Evolutionary conservation across 2,888 invertebrate species (phyloP), one percentile per base, ranked within the genome.

Genomic region (Synergus itoensis): DNA sequence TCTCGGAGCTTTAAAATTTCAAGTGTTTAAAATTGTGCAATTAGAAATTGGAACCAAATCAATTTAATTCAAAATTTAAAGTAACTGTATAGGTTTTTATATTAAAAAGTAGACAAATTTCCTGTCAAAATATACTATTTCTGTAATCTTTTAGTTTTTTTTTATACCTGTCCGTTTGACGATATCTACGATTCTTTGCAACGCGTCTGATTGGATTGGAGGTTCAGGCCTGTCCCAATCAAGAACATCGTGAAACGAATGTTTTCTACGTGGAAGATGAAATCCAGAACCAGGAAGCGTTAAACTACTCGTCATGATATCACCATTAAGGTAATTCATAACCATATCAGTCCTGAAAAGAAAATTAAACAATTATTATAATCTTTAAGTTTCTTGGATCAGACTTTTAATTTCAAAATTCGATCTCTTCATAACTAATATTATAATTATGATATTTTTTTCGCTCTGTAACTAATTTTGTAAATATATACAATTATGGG

Each of bases 151-250:
- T 60, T 1, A 53, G 53, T 18, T 48, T 11, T 60, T 8, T 40
- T 40, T 36, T 16, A 41, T 93, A 93, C 97, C 97, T 18, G 96
- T 96, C 81, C 97, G 95, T 87, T 97, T 95, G 48, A 97, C 96
- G 85, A 98, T 96, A 87, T 97, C 98, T 0, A 97, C 96, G 84
- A 98, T 97, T 86, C 97, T 95, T 87, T 97, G 97, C 86, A 98
- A 93, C 14, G 98, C 96, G 90, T 97, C 97, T 78, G 95, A 95
- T 82, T 96, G 94, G 87, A 91, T 93, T 14, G 84, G 83, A 4
- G 88, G 81, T 63, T 94, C 94, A 1, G 94, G 93, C 79, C 93
- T 91, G 85, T 96, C 95, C 94, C 95, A 95, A 84, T 96, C 96
- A 67, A 95, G 91, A 69, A 95, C 95, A 89, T 97, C 96, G 88